Percentiles rank a stretch among this genome's conserved stretches.
Conservation (phyloP, 1,140 invertebrate genomes). For the Monomorium pharaonis region DNA sequence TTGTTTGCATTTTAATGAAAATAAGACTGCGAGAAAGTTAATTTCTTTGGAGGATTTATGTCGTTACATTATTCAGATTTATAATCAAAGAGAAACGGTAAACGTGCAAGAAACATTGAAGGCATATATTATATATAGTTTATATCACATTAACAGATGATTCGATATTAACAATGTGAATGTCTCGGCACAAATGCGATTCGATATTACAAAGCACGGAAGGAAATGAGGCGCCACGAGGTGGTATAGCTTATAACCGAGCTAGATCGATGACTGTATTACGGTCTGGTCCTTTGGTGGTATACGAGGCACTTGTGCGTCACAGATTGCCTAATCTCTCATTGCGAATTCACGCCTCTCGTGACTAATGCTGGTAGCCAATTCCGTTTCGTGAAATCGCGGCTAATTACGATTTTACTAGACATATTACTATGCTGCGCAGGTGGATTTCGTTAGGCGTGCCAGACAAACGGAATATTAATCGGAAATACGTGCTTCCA, state of each 20-base stretch:
- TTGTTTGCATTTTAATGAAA: neutral
- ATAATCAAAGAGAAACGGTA: neutral
- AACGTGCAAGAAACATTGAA: neutral
- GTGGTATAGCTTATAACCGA: constrained; percentile 54
- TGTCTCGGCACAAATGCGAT: neutral
- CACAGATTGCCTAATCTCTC: constrained; percentile 70
- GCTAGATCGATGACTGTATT: constrained; percentile 66
- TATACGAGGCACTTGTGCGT: constrained; percentile 46
- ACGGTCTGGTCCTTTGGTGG: constrained; percentile 18
- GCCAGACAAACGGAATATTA: constrained; percentile 50
- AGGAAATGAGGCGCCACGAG: constrained; percentile 62
- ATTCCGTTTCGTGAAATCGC: constrained; percentile 41
- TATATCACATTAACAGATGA: neutral
- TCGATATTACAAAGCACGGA: constrained; percentile 41
- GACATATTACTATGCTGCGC: constrained; percentile 28
- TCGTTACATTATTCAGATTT: neutral
- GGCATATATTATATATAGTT: neutral
- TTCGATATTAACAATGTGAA: constrained; percentile 4
- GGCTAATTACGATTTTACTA: constrained; percentile 55
- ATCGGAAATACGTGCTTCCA: constrained; percentile 32
- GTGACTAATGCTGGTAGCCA: constrained; percentile 41
- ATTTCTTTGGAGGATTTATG: neutral
- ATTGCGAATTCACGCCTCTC: constrained; percentile 29
- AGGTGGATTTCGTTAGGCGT: constrained; percentile 32
- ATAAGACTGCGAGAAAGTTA: neutral